Base-by-base conservation (phyloP, 2,888 invertebrate genomes). In the Copidosoma aretas region DNA sequence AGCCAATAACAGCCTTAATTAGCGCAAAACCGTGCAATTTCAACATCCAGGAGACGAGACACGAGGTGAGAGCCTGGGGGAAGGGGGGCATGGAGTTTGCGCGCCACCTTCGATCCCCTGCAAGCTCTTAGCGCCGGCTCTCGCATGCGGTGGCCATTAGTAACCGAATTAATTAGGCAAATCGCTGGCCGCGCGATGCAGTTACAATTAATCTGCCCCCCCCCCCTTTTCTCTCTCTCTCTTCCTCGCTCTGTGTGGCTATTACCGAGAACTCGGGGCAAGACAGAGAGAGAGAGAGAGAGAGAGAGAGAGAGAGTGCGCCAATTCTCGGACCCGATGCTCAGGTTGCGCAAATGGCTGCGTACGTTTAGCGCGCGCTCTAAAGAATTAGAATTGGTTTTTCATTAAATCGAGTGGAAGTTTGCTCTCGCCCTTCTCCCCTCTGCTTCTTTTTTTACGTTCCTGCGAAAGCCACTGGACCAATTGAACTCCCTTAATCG, bases 131-230 rank as follows among this genome's bases (percentile, higher is more conserved):
- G 32, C 32, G 32, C 32, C 8, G 32, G 4, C 8, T 3, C 32
- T 32, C 32, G 32, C 60, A 67, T 65, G 65, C 70, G 69, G 73
- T 65, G 67, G 71, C 76, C 81, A 82, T 82, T 81, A 80, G 79
- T 82, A 81, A 82, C 79, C 81, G 80, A 82, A 82, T 81, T 82
- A 82, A 82, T 82, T 82, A 80, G 80, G 79, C 80, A 81, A 81
- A 82, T 82, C 80, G 82, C 77, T 81, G 78, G 78, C 77, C 77
- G 76, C 77, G 75, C 79, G 78, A 78, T 77, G 80, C 80, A 80
- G 80, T 82, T 82, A 82, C 81, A 82, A 82, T 82, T 82, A 82
- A 82, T 82, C 81, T 81, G 79, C 77, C 72, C 67, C 75, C 76
- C 75, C 70, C 10, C 22, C 32, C 32, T 32, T 32, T 8, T 32